Base-by-base conservation (phyloP, 2,797 vertebrate genomes). In the Cryptoblepharus egeriae region DNA sequence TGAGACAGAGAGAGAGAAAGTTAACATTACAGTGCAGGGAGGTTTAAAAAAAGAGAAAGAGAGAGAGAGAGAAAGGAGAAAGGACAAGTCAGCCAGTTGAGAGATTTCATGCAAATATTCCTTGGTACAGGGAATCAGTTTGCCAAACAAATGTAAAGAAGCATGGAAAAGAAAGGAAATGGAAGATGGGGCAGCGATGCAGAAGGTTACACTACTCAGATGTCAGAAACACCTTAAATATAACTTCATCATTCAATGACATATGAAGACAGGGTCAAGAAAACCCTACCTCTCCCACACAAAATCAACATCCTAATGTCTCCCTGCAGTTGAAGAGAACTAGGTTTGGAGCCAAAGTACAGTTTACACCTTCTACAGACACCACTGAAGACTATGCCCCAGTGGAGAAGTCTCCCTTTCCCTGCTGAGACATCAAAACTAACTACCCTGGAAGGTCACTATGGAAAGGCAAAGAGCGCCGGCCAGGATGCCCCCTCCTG, bases 81-180 rank as follows among this genome's bases (percentile, higher is more conserved):
- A 95, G 90, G 88, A 88, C 91, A 82, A 87, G 77, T 82, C 89
- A 89, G 89, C 64, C 76, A 77, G 90, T 64, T 75, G 85, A 90
- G 72, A 39, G 84, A 92, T 81, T 58, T 88, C 90, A 88, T 76
- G 70, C 87, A 87, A 94, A 69, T 75, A 89, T 69, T 84, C 89
- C 92, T 93, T 94, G 91, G 92, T 91, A 91, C 90, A 94, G 95
- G 93, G 93, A 95, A 95, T 78, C 91, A 90, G 94, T 93, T 95
- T 95, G 95, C 93, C 95, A 95, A 96, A 95, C 92, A 95, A 87
- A 94, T 93, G 87, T 95, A 93, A 75, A 90, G 93, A 95, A 95
- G 94, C n/a, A 16, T 80, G 88, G 89, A 82, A 52, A 80, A 89
- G 82, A 82, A 89, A 49, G 75, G 65, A 67, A 73, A 83, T 61